Conservation (phyloP, 2,797 vertebrate genomes). For the Coluber constrictor region DNA sequence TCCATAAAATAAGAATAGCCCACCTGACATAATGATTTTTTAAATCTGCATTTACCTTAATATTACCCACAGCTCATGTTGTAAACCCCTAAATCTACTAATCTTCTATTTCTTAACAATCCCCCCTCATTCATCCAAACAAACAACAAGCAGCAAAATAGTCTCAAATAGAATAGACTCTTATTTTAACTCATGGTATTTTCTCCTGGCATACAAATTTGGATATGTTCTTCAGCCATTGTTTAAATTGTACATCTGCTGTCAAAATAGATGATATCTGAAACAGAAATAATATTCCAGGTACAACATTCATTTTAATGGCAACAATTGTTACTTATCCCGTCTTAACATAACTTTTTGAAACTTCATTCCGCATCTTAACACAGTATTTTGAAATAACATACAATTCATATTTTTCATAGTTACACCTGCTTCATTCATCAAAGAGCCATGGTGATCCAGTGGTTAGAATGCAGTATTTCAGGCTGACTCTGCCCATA, state of each 20-base stretch:
- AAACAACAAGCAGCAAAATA: neutral
- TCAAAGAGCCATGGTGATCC: neutral
- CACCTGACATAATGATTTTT: neutral
- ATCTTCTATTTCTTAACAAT: neutral
- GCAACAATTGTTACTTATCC: neutral
- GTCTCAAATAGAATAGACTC: neutral
- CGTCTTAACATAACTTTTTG: neutral
- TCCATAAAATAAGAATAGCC: neutral
- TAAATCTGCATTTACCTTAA: neutral
- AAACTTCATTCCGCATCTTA: neutral
- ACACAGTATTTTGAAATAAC: neutral
- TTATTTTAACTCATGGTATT: neutral
- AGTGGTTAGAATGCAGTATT: too few species aligned
- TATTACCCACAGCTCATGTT: neutral
- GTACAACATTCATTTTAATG: neutral
- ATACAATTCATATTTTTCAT: neutral
- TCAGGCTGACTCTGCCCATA: too few species aligned
- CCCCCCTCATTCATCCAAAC: neutral
- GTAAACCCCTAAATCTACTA: neutral
- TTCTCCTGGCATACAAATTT: neutral
- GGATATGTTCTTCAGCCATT: neutral
- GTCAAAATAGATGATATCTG: neutral
- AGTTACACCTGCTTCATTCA: neutral
- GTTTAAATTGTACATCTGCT: neutral
- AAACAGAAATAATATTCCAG: neutral